Evolutionary conservation across 2,888 invertebrate genomes (phyloP).

Genomic region (Tanaodytes sp.): DNA sequence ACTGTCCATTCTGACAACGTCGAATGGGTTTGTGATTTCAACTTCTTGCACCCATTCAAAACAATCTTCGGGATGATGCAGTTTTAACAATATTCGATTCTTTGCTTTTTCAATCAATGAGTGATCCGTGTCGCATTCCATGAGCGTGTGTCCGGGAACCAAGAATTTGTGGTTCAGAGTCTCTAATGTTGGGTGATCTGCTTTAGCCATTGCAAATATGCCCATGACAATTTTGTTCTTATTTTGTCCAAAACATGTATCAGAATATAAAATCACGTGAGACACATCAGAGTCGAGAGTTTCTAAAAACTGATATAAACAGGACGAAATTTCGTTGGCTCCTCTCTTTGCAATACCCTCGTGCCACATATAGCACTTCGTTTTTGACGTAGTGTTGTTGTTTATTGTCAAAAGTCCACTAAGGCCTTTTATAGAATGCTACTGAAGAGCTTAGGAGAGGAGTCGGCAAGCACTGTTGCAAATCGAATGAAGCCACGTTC

Average conservation of each 20-base stretch:
- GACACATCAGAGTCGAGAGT: conserved; percentile 23
- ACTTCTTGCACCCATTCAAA: neutral
- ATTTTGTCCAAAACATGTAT: conserved; percentile 58
- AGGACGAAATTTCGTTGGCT: conserved; percentile 59
- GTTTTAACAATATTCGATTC: neutral
- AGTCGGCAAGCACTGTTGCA: conserved; percentile 60
- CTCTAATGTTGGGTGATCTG: conserved; percentile 22
- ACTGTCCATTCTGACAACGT: conserved; percentile 3
- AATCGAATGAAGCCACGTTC: conserved; percentile 35
- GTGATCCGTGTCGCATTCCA: conserved; percentile 32
- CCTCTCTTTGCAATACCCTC: conserved; percentile 58
- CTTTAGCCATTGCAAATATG: conserved; percentile 52
- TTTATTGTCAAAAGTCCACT: conserved; percentile 61
- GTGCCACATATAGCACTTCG: conserved; percentile 62
- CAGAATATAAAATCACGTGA: conserved; percentile 49
- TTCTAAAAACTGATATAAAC: conserved; percentile 49
- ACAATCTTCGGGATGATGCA: conserved; percentile 27
- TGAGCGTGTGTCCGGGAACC: conserved; percentile 29
- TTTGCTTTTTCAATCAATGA: conserved; percentile 14
- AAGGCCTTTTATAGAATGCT: conserved; percentile 61
- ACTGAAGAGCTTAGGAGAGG: conserved; percentile 57
- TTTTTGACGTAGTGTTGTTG: conserved; percentile 50
- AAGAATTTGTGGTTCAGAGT: conserved; percentile 35
- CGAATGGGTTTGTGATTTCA: conserved; percentile 2
- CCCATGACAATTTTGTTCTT: conserved; percentile 56